phyloP scores from a whole-genome alignment of 2,797 vertebrate species.

The Pygocentrus nattereri region DNA sequence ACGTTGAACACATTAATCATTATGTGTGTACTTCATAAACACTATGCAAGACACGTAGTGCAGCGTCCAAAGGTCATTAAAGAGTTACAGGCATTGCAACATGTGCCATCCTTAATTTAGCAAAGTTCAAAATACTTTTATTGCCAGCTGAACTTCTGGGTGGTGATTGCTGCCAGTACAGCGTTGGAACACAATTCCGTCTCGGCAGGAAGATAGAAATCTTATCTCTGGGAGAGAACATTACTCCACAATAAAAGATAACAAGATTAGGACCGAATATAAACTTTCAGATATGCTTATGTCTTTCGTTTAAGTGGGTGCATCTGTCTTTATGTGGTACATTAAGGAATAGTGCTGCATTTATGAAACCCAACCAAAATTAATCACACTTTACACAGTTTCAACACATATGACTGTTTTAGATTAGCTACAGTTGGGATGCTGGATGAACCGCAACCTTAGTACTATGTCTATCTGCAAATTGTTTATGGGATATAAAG shows the following conservation, averaged over 20 bases:
- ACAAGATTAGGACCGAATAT: neutral
- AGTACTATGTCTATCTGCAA: too few species aligned
- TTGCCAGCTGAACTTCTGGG: neutral
- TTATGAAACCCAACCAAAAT: too few species aligned
- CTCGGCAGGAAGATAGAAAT: neutral
- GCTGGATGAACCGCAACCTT: too few species aligned
- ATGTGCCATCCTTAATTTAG: neutral
- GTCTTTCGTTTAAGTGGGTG: too few species aligned
- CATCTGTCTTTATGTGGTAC: too few species aligned
- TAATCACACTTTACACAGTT: too few species aligned
- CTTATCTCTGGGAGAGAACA: neutral
- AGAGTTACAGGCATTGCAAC: neutral
- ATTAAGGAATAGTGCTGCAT: too few species aligned
- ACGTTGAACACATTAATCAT: neutral
- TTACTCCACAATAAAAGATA: neutral
- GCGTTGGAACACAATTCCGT: neutral
- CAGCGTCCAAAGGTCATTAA: neutral
- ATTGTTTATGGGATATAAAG: too few species aligned
- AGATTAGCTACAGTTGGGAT: too few species aligned
- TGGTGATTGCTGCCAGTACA: neutral
- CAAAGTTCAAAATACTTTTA: neutral
- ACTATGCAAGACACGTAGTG: neutral
- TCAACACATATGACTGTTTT: too few species aligned
- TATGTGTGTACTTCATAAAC: neutral
- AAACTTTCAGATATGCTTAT: neutral